A percentile compares a stretch with the other conserved stretches of the same genome.
Evolutionary conservation across 1,140 invertebrate genomes (phyloP).

Genomic region (Drosophila punjabiensis): DNA sequence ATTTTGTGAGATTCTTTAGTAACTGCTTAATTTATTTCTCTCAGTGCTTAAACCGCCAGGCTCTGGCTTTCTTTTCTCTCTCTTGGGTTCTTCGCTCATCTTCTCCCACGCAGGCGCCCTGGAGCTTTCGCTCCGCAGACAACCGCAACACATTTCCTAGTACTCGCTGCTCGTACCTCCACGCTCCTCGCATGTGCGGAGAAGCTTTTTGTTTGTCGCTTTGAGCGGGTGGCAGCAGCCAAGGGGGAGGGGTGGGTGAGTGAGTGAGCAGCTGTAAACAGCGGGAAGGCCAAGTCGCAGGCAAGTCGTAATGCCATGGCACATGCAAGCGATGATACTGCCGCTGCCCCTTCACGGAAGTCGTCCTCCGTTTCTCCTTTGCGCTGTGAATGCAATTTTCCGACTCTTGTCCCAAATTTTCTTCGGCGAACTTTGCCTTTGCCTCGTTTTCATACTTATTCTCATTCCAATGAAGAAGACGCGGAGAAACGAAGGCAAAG

Average conservation of each 20-base stretch:
- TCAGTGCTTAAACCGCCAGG: constrained; percentile 12
- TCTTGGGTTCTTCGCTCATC: not conserved
- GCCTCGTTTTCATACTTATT: constrained; percentile 44
- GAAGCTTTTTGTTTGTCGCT: constrained; percentile 61
- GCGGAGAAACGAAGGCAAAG: constrained; percentile 23
- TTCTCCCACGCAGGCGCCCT: constrained; percentile 70
- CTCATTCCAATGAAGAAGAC: constrained; percentile 11
- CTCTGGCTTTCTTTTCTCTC: constrained; percentile 5
- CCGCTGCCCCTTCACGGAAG: constrained; percentile 15
- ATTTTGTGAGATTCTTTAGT: not conserved
- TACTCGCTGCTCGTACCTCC: constrained; percentile 32
- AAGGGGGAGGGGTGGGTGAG: constrained; percentile 7
- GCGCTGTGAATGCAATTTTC: constrained; percentile 53
- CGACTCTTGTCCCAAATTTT: constrained; percentile 59
- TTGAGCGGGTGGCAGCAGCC: constrained; percentile 16
- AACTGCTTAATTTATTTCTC: not conserved
- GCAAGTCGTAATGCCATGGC: constrained; percentile 34
- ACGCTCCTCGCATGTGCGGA: constrained; percentile 3
- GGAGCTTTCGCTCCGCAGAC: constrained; percentile 33
- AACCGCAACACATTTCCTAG: constrained; percentile 77
- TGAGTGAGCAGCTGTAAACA: constrained; percentile 73
- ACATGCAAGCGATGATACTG: constrained; percentile 42
- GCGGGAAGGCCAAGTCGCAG: constrained; percentile 37
- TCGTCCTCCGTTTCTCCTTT: constrained; percentile 9
- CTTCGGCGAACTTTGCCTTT: constrained; percentile 59